Evolutionary conservation across 1,140 invertebrate genomes (phyloP), one percentile per base, ranked within the genome.

Genomic region (Phortica variegata): DNA sequence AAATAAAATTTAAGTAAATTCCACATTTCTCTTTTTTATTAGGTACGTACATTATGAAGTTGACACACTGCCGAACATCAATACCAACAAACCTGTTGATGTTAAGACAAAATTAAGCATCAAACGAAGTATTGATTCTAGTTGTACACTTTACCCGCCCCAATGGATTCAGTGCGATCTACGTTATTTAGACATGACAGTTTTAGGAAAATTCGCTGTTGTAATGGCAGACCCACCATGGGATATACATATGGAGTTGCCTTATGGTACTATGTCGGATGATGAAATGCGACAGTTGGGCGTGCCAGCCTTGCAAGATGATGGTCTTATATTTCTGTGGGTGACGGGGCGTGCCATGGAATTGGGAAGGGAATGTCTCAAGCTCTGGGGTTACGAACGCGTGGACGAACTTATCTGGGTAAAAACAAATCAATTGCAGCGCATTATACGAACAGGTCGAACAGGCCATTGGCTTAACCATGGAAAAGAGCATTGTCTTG

Each of bases 371-470:
- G 93, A 97, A 70, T 96, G 93, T 65, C 78, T 97, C 3, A 88
- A 93, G 60, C 72, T 96, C 1, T 97, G 90, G 91, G 95, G 95
- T 15, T 98, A 98, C 73, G 91, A 97, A 73, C 80, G 95, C 49
- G 91, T 96, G 2, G 95, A 98, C 75, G 96, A 98, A 75, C 85
- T 98, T 8, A 98, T 98, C 58, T 98, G 96, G 96, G 95, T 98
- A 3, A 98, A 98, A 79, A 98, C 95, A 0, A 98, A 98, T 80
- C 96, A 98, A 69, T 77, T 98, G 49, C 96, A 98, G 76, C 80
- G 95, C 54, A 97, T 98, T 51, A 98, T 98, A 59, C 81, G 96
- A 38, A 98, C 96, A 0, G 96, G 95, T 1, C 81, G 95, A 46
- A 97, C 95, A 0, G 95, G 95, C 0, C 96, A 98, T 79, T 98